Conservation (phyloP, 2,113 vertebrate species). For the Prietella phreatophila region DNA sequence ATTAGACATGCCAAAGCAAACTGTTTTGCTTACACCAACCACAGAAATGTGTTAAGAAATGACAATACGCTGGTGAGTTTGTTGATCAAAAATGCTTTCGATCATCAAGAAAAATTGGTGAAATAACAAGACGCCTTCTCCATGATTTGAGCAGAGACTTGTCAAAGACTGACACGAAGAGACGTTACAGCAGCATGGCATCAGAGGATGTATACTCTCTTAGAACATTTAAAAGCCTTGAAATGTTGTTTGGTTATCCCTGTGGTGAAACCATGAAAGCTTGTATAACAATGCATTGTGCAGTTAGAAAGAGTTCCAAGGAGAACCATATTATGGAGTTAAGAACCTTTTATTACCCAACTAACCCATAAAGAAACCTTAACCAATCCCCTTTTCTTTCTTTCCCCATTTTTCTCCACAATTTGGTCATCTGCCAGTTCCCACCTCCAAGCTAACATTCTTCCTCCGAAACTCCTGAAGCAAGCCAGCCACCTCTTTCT, state of each 20-base stretch:
- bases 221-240: background rate
- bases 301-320: background rate
- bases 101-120: background rate
- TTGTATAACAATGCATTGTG: background rate
- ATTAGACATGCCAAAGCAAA: conserved; percentile 13
- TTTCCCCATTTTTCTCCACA: background rate
- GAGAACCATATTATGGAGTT: background rate
- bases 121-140: background rate
- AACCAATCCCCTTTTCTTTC: background rate
- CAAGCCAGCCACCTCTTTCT: background rate
- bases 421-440: background rate
- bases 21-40: background rate
- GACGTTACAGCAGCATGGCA: background rate
- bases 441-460: background rate
- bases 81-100: background rate
- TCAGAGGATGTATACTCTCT: background rate
- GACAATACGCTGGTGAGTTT: background rate
- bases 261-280: background rate
- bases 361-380: too few species aligned
- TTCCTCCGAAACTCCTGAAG: background rate
- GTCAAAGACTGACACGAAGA: background rate
- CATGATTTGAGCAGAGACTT: background rate
- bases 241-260: background rate
- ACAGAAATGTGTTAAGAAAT: background rate
- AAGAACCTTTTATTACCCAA: background rate